Evolutionary conservation across 2,797 vertebrate species (phyloP).

Genomic region (Petrocephalus sullivani): DNA sequence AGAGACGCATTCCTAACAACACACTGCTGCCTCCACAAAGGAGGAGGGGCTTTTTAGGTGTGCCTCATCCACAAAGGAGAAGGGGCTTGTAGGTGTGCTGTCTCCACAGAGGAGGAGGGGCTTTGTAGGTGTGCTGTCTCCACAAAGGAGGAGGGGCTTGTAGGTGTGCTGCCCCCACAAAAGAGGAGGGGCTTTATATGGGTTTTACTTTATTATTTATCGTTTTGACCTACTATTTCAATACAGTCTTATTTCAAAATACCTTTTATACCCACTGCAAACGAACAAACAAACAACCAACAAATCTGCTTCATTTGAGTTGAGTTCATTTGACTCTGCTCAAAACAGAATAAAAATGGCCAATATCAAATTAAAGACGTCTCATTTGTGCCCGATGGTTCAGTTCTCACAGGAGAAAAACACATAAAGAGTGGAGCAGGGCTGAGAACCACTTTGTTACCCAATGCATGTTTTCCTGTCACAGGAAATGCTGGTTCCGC

Average conservation of each 20-base stretch:
- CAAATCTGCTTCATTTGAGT: neutral
- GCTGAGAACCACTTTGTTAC: neutral
- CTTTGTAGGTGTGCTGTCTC: neutral
- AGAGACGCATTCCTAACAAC: neutral
- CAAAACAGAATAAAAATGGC: neutral
- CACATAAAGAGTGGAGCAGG: neutral
- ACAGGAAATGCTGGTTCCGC: neutral
- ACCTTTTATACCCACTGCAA: neutral
- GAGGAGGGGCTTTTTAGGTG: neutral
- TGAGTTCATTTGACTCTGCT: neutral
- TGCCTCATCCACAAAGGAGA: neutral
- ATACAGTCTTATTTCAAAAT: neutral
- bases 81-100: neutral
- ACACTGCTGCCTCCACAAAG: neutral
- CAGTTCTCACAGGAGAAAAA: neutral
- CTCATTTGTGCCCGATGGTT: neutral
- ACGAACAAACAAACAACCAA: neutral
- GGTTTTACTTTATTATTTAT: neutral
- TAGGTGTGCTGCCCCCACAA: neutral
- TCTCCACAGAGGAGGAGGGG: neutral
- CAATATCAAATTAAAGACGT: neutral
- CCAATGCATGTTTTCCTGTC: neutral
- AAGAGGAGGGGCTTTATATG: neutral
- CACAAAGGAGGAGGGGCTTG: neutral
- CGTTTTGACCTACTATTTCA: neutral